Percentiles rank a stretch among this genome's conserved stretches.
These are phyloP conservation scores for Remorina albescens DNA, from an alignment of 2,797 vertebrate species.

Conservation along the genomic window DNA sequence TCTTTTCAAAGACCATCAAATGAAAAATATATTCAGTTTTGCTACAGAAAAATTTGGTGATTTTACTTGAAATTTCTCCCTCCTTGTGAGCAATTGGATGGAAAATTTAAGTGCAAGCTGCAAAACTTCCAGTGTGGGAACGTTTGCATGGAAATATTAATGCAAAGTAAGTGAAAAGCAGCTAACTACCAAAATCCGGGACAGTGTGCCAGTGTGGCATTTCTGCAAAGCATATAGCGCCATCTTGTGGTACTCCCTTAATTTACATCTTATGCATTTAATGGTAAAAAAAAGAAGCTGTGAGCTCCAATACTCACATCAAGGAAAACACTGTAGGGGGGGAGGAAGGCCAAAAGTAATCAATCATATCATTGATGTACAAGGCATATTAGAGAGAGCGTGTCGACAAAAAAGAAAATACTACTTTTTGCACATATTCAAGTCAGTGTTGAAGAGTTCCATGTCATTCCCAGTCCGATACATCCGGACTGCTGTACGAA, in stretches of 20 bases:
- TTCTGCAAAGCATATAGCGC: slow-evolving; percentile 53
- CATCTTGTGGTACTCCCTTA: slow-evolving; percentile 65
- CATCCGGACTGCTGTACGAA: slow-evolving; percentile 12
- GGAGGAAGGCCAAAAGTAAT: slow-evolving; percentile 37
- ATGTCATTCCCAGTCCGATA: slow-evolving; percentile 8
- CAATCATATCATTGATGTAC: slow-evolving; percentile 20
- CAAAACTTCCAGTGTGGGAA: slow-evolving; percentile 1
- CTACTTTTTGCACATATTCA: no score
- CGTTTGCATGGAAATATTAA: slow-evolving; percentile 26
- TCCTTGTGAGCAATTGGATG: neutral
- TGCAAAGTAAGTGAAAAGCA: slow-evolving; percentile 19
- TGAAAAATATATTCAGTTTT: slow-evolving; percentile 50
- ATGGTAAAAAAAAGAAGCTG: neutral
- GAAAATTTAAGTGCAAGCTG: slow-evolving; percentile 8
- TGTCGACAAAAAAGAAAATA: slow-evolving; percentile 20
- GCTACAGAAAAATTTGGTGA: slow-evolving; percentile 46
- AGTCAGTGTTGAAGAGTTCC: slow-evolving; percentile 23
- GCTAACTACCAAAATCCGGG: slow-evolving; percentile 15
- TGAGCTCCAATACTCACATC: neutral
- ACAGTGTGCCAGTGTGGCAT: neutral
- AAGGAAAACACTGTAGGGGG: slow-evolving; percentile 13
- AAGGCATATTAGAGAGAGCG: slow-evolving; percentile 47
- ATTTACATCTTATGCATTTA: slow-evolving; percentile 44
- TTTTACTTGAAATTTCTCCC: slow-evolving; percentile 15
- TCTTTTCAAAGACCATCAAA: slow-evolving; percentile 47